These are phyloP conservation scores for Oryctes rhinoceros DNA, from an alignment of 1,140 invertebrate genomes.

Conservation along the genomic window DNA sequence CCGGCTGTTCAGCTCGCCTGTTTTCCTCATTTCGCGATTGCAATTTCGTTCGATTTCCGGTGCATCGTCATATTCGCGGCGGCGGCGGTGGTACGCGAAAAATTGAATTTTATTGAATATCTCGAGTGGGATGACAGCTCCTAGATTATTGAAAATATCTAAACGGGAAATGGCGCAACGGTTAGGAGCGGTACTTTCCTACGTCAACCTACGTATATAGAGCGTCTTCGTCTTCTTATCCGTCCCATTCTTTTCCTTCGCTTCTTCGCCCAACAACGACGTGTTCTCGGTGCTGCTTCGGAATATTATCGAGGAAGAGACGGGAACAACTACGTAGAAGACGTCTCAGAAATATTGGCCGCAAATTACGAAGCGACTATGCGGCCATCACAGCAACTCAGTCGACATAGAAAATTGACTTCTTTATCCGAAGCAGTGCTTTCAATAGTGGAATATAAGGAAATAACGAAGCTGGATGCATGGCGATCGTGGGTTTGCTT, in stretches of 20 bases:
- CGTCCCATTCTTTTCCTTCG: not conserved
- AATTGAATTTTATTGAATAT: slow-evolving; percentile 23
- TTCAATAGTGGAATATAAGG: too few species aligned
- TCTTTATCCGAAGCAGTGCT: not conserved
- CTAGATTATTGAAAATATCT: slow-evolving; percentile 13
- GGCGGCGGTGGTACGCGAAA: not conserved
- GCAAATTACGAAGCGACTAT: not conserved
- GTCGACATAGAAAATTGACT: not conserved
- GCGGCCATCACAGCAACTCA: too few species aligned
- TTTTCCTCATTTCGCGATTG: slow-evolving; percentile 4
- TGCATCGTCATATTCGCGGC: not conserved
- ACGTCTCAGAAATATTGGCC: not conserved
- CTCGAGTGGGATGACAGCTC: not conserved
- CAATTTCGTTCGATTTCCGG: slow-evolving; percentile 14
- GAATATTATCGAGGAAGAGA: not conserved
- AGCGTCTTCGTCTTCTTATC: not conserved
- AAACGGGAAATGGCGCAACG: slow-evolving; percentile 13
- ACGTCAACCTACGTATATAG: not conserved
- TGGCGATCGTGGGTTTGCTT: too few species aligned
- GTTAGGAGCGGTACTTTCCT: not conserved
- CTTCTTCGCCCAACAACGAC: not conserved
- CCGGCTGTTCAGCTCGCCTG: not conserved
- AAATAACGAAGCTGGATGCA: too few species aligned
- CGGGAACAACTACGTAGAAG: not conserved
- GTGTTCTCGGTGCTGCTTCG: too few species aligned